These are phyloP conservation scores for Radopholus similis DNA, from an alignment of 1,140 invertebrate genomes.

Conservation along the genomic window DNA sequence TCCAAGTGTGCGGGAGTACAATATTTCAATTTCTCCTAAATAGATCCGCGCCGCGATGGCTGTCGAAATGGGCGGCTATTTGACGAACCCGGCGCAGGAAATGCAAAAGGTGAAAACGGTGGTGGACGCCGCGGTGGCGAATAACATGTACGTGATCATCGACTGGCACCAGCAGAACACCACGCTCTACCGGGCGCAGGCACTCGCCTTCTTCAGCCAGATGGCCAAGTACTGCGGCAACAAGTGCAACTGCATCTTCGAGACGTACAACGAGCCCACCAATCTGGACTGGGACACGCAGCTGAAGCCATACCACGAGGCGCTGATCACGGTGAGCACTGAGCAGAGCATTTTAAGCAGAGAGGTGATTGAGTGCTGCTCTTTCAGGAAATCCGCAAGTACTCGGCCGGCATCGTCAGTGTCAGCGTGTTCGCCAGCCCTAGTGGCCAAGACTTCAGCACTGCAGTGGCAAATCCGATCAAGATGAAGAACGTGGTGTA, in stretches of 20 bases:
- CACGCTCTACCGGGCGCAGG: background rate
- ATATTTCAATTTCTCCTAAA: too few species aligned
- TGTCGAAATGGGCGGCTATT: constrained; percentile 20
- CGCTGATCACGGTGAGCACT: too few species aligned
- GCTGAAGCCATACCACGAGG: constrained; percentile 19
- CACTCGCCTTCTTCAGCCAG: constrained; percentile 2
- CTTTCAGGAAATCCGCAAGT: too few species aligned
- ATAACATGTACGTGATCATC: too few species aligned
- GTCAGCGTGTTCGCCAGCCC: too few species aligned
- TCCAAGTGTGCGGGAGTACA: too few species aligned
- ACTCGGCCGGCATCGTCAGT: too few species aligned
- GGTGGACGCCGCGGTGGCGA: constrained; percentile 14
- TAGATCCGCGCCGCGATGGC: constrained; percentile 18
- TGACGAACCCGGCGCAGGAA: constrained; percentile 13
- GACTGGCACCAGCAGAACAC: constrained; percentile 18
- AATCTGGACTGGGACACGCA: constrained; percentile 4
- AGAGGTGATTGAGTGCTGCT: too few species aligned
- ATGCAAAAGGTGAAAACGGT: constrained; percentile 15
- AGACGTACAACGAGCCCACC: constrained; percentile 15
- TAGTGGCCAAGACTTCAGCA: constrained; percentile 10
- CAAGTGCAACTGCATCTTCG: constrained; percentile 3
- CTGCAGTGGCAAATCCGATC: constrained; percentile 6
- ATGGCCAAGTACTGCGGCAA: background rate
- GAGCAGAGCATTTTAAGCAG: too few species aligned
- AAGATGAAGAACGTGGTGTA: too few species aligned